phyloP scores from a whole-genome alignment of 2,888 invertebrate species.

The Leptopilina syphax region DNA sequence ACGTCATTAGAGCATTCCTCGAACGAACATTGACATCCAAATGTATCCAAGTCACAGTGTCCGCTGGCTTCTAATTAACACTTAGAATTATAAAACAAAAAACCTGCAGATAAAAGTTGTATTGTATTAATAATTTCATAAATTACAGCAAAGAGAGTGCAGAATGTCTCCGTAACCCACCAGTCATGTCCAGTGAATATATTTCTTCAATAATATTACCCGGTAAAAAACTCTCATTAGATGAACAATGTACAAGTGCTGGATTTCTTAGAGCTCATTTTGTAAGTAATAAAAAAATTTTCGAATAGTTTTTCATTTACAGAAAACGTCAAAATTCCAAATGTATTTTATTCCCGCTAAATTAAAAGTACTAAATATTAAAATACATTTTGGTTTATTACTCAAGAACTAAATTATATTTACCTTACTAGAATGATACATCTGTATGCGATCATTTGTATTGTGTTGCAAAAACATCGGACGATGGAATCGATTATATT shows the following conservation, averaged over 20 bases:
- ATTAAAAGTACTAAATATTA: too few species aligned
- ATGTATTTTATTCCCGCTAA: too few species aligned
- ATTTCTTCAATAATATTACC: neutral
- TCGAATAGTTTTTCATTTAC: too few species aligned
- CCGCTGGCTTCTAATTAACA: too few species aligned
- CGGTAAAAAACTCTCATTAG: neutral
- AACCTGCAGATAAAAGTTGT: too few species aligned
- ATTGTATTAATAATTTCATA: neutral
- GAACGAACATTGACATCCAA: too few species aligned
- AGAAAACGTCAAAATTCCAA: too few species aligned
- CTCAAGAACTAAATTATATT: neutral
- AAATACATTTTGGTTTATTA: too few species aligned
- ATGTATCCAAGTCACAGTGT: too few species aligned
- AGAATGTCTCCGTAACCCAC: neutral
- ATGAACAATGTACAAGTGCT: constrained; percentile 2
- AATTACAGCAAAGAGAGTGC: neutral
- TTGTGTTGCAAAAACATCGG: neutral
- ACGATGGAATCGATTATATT: neutral
- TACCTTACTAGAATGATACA: neutral
- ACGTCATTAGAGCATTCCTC: neutral
- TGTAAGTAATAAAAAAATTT: neutral
- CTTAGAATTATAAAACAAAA: too few species aligned
- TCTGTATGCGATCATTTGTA: neutral
- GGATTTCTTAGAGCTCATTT: constrained; percentile 2
- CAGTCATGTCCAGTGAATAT: neutral